A percentile compares a stretch with the other conserved stretches of the same genome.
Conservation (phyloP, 2,113 vertebrate species). For the Poeciliopsis prolifica region DNA sequence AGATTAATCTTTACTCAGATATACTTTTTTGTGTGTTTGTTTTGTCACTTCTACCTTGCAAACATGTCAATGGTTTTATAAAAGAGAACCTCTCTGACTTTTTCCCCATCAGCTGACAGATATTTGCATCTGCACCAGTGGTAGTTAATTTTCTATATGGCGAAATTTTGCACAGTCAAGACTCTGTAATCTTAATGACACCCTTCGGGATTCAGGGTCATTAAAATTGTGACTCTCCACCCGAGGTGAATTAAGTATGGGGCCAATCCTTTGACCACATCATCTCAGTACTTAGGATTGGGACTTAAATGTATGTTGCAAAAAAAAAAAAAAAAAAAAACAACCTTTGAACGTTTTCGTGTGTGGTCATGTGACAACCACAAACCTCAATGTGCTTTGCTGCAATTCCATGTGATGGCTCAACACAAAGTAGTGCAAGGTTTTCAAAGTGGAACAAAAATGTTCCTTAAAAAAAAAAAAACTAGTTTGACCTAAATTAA, state of each 20-base stretch:
- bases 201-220: slow-evolving; percentile 4
- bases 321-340: too few relatives aligned
- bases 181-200: slow-evolving; percentile 17
- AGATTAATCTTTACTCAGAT: slow-evolving; percentile 21
- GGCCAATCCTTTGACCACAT: not conserved
- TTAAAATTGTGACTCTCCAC: slow-evolving; percentile 12
- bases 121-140: not conserved
- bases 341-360: not conserved
- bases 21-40: too few relatives aligned
- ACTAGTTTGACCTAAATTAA: too few relatives aligned
- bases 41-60: slow-evolving; percentile 4
- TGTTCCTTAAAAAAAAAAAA: too few relatives aligned
- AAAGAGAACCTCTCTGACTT: not conserved
- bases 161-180: slow-evolving; percentile 3
- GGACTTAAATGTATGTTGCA: not conserved
- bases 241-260: not conserved
- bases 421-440: too few relatives aligned
- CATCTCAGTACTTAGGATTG: not conserved
- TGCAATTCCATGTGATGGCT: not conserved
- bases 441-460: too few relatives aligned
- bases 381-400: not conserved
- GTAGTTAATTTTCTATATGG: not conserved
- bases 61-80: not conserved
- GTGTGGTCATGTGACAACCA: not conserved
- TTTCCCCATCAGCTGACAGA: not conserved